Conservation (phyloP, 2,888 invertebrate species). For the Drosophila cognata region DNA sequence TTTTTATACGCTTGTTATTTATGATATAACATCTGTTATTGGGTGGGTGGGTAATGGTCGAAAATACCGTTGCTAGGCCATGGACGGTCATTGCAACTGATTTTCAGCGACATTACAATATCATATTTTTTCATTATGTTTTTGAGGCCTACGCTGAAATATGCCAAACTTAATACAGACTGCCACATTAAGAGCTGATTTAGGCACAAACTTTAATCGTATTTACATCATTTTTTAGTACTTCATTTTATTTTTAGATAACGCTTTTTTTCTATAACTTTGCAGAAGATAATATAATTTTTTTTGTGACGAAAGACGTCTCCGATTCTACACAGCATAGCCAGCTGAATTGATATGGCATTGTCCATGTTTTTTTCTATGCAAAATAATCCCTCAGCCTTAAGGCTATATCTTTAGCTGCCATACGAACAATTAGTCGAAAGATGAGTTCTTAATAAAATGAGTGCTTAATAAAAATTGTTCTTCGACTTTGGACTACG, state of each 20-base stretch:
- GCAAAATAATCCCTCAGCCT: neutral
- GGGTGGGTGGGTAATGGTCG: slow-evolving; percentile 23
- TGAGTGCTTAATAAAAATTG: neutral
- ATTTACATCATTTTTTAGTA: neutral
- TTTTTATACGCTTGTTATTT: slow-evolving; percentile 53
- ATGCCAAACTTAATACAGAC: slow-evolving; percentile 3
- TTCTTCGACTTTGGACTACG: neutral
- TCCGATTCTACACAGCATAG: neutral
- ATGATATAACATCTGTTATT: slow-evolving; percentile 63
- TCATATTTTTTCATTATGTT: neutral
- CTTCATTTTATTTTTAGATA: neutral
- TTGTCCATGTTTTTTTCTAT: too few species aligned
- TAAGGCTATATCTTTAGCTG: neutral
- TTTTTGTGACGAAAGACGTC: neutral
- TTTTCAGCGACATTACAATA: neutral
- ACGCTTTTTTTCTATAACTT: neutral
- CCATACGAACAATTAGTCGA: neutral
- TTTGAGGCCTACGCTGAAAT: slow-evolving; percentile 14
- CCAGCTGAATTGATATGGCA: too few species aligned
- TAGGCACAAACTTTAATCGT: neutral
- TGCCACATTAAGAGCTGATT: neutral
- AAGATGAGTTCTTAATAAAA: neutral
- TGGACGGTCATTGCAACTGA: slow-evolving; percentile 68
- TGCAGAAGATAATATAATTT: neutral
- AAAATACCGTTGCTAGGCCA: slow-evolving; percentile 60